A percentile compares a stretch with the other conserved stretches of the same genome.
These are phyloP conservation scores for Synergus umbraculus DNA, from an alignment of 2,888 invertebrate species.

Conservation along the genomic window DNA sequence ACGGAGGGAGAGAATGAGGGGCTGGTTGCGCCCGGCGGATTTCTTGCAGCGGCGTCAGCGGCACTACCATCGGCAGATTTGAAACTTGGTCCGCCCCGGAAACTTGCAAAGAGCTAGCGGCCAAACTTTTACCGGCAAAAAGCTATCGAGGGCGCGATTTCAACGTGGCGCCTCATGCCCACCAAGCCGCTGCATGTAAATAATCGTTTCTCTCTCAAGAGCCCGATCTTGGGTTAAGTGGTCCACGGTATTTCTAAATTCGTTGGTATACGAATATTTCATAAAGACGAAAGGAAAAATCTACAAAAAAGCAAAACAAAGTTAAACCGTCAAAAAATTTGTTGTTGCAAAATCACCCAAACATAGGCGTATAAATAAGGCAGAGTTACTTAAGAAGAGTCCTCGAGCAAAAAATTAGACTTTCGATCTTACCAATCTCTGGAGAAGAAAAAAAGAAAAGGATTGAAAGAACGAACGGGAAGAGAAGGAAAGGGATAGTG, in stretches of 20 bases:
- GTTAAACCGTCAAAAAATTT: neutral
- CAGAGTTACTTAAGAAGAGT: neutral
- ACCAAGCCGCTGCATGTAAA: constrained; percentile 63
- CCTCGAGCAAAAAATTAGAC: neutral
- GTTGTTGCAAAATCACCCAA: neutral
- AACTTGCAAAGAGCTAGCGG: constrained; percentile 63
- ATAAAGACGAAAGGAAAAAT: too few relatives aligned
- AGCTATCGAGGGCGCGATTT: constrained; percentile 64
- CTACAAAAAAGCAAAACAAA: neutral
- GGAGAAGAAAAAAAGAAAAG: constrained; percentile 14
- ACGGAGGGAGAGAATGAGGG: constrained; percentile 50
- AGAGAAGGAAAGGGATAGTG: constrained; percentile 49
- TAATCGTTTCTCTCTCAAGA: constrained; percentile 67
- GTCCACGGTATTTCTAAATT: neutral
- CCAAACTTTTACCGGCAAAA: constrained; percentile 67
- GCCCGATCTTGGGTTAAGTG: constrained; percentile 1
- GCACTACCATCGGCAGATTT: constrained; percentile 66
- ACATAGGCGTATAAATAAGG: neutral
- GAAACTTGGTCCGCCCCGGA: constrained; percentile 66
- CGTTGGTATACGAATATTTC: neutral
- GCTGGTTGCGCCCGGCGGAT: constrained; percentile 58
- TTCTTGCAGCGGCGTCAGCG: constrained; percentile 67
- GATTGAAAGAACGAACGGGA: neutral
- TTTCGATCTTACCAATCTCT: neutral
- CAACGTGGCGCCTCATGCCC: constrained; percentile 58